Percentiles rank a stretch among this genome's conserved stretches.
phyloP scores from a whole-genome alignment of 2,888 invertebrate species.

The Pachydiplax longipennis region DNA sequence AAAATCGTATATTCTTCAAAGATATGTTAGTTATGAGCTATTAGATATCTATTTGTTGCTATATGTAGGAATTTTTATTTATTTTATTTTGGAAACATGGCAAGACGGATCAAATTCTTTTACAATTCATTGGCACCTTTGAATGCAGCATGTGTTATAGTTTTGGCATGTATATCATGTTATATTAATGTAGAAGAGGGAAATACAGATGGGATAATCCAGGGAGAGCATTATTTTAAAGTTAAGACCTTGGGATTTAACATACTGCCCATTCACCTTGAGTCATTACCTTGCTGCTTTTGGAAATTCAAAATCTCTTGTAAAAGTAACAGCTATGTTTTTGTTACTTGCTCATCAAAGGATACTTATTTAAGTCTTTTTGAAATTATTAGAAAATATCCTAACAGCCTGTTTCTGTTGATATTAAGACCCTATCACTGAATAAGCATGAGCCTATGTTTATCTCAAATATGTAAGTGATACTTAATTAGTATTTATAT shows the following conservation, averaged over 20 bases:
- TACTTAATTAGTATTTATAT: no score
- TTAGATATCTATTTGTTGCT: background rate
- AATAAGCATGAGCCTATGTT: no score
- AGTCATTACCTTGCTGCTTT: background rate
- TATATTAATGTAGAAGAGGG: background rate
- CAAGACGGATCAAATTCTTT: background rate
- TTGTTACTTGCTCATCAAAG: no score
- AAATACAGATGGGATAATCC: background rate
- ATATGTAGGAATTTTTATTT: background rate
- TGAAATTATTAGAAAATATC: no score
- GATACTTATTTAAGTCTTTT: no score
- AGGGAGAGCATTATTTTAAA: background rate
- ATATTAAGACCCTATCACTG: no score
- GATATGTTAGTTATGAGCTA: background rate
- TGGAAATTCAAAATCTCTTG: background rate
- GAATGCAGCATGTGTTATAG: conserved; percentile 6
- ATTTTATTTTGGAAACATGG: background rate
- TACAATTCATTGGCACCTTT: conserved; percentile 19
- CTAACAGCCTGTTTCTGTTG: no score
- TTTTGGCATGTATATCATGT: background rate
- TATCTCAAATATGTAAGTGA: no score
- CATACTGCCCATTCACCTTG: background rate
- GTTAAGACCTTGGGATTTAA: background rate
- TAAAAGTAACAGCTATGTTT: no score
- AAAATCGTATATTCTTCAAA: no score